These are phyloP conservation scores for Aplocera efformata DNA, from an alignment of 2,888 invertebrate genomes.

Conservation along the genomic window DNA sequence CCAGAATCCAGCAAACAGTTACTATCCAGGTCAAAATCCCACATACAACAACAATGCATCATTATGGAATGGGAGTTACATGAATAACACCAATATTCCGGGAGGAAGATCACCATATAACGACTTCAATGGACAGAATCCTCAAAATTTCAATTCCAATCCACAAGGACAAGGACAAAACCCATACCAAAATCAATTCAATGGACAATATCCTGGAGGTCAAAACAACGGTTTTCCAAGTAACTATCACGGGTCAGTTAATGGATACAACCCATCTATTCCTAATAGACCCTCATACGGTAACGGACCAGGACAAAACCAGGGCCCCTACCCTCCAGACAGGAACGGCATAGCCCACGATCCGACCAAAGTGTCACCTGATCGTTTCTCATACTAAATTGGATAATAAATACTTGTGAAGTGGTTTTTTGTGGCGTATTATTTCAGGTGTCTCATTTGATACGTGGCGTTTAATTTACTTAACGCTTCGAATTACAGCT, in stretches of 20 bases:
- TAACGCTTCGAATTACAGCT: too few relatives aligned
- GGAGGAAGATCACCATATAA: conserved; percentile 9
- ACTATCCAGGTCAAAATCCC: conserved; percentile 4
- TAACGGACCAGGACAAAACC: conserved; percentile 11
- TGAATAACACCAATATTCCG: background rate
- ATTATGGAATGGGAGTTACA: background rate
- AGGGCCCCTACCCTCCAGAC: conserved; percentile 26
- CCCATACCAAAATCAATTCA: conserved; percentile 7
- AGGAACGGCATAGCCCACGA: conserved; percentile 32
- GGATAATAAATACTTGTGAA: conserved; percentile 8
- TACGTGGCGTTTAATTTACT: too few relatives aligned
- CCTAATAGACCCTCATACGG: conserved; percentile 29
- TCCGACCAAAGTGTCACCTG: conserved; percentile 36
- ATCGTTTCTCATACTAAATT: conserved; percentile 31
- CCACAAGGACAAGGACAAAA: conserved; percentile 5
- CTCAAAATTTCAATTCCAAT: conserved; percentile 9
- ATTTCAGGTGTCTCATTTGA: background rate
- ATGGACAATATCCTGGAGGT: conserved; percentile 5
- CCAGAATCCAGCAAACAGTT: conserved; percentile 3
- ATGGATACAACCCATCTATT: conserved; percentile 27
- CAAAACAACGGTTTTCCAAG: conserved; percentile 10
- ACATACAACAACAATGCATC: conserved; percentile 1
- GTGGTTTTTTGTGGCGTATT: background rate
- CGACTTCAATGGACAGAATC: conserved; percentile 9
- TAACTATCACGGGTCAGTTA: conserved; percentile 8